Conservation (phyloP, 2,113 vertebrate species). For the Burhinus bistriatus region DNA sequence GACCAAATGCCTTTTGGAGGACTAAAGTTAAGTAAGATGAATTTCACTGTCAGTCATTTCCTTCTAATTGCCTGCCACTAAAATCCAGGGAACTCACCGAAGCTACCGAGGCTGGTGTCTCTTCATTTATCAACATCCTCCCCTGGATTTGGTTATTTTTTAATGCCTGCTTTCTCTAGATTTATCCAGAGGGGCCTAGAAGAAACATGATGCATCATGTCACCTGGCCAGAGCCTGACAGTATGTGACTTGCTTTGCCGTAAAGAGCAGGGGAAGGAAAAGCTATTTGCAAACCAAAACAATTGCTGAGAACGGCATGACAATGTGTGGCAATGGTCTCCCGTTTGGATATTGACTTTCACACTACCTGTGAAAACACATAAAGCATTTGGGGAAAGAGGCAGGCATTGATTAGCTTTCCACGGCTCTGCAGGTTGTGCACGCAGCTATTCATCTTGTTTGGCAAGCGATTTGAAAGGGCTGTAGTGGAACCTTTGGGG, state of each 20-base stretch:
- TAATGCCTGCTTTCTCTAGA: not conserved
- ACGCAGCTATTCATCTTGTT: not conserved
- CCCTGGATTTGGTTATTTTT: not conserved
- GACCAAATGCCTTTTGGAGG: not conserved
- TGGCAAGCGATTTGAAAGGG: not conserved
- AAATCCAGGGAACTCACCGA: not conserved
- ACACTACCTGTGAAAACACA: not conserved
- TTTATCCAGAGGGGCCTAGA: not conserved
- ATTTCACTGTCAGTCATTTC: not conserved
- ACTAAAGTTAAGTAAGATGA: not conserved
- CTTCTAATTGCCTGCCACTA: not conserved
- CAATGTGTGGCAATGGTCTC: not conserved
- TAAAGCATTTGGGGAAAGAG: constrained; percentile 2
- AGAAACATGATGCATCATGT: not conserved
- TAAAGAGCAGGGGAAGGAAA: not conserved
- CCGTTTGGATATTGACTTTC: constrained; percentile 26
- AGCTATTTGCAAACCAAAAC: constrained; percentile 4
- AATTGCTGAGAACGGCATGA: not conserved
- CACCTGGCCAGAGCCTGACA: not conserved
- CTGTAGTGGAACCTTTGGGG: not conserved
- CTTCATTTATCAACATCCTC: not conserved
- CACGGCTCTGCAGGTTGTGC: not conserved
- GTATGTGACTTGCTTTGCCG: not conserved
- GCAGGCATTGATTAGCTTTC: constrained; percentile 42
- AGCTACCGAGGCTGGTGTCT: not conserved